Conservation (phyloP, 2,888 invertebrate genomes). For the Caenorhabditis drosophilae region DNA sequence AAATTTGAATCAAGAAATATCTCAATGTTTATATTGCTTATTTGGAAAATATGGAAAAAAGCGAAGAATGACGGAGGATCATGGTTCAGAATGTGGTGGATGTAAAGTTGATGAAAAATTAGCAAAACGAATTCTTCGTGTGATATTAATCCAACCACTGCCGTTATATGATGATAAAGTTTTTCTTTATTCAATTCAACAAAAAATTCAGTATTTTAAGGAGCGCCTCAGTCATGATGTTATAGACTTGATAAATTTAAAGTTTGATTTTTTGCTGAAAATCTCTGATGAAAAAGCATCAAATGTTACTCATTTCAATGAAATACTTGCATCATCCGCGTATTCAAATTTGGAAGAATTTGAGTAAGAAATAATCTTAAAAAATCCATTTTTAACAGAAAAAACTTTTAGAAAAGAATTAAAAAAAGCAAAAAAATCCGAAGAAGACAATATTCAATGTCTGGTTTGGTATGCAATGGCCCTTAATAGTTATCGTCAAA, state of each 20-base stretch:
- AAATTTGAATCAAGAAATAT: conserved; percentile 40
- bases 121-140: conserved; percentile 13
- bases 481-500: conserved; percentile 20
- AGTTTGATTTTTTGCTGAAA: conserved; percentile 25
- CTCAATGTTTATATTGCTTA: conserved; percentile 39
- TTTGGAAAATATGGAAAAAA: conserved; percentile 42
- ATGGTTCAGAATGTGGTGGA: conserved; percentile 17
- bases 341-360: conserved; percentile 4
- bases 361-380: neutral
- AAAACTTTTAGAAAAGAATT: no score
- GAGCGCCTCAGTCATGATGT: conserved; percentile 42
- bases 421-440: no score
- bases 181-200: no score
- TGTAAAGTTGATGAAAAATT: conserved; percentile 7
- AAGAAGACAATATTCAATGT: conserved; percentile 21
- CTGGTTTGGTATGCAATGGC: conserved; percentile 45
- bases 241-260: conserved; percentile 29
- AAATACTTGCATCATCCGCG: conserved; percentile 7
- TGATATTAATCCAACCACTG: conserved; percentile 41
- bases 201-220: no score
- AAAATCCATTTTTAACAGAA: neutral
- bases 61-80: conserved; percentile 26
- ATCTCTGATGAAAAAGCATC: conserved; percentile 17
- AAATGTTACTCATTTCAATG: conserved; percentile 17
- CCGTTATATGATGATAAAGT: conserved; percentile 46